Conservation (phyloP, 2,113 vertebrate genomes). For the Mormyrus iriodes region DNA sequence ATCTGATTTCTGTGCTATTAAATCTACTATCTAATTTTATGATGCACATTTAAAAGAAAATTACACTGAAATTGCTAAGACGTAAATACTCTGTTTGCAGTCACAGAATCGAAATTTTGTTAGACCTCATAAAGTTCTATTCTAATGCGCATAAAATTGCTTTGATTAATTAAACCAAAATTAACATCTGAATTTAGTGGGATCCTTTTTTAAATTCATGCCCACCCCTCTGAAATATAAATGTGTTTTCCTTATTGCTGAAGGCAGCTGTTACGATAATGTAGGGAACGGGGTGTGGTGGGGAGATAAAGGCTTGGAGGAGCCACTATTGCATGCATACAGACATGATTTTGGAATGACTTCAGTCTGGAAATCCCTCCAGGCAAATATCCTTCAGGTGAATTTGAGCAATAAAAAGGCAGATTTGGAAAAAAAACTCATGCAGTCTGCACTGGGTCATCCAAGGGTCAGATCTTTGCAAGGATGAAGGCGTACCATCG, state of each 20-base stretch:
- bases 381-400: neutral
- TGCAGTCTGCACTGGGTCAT: neutral
- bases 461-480: neutral
- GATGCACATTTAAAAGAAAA: neutral
- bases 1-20: neutral
- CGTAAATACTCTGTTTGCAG: neutral
- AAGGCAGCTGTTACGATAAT: neutral
- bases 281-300: neutral
- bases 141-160: neutral
- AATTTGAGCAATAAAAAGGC: neutral
- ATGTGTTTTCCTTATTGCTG: neutral
- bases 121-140: constrained; percentile 1
- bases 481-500: neutral
- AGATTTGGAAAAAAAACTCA: neutral
- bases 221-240: neutral
- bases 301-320: neutral
- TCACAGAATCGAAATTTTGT: neutral
- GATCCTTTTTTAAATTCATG: neutral
- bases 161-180: neutral
- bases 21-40: neutral
- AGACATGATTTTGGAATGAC: neutral
- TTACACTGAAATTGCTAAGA: neutral
- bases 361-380: neutral
- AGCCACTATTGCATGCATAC: neutral
- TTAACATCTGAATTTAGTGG: neutral